Base-by-base conservation (phyloP, 2,797 vertebrate species). In the Rhinophrynus dorsalis region DNA sequence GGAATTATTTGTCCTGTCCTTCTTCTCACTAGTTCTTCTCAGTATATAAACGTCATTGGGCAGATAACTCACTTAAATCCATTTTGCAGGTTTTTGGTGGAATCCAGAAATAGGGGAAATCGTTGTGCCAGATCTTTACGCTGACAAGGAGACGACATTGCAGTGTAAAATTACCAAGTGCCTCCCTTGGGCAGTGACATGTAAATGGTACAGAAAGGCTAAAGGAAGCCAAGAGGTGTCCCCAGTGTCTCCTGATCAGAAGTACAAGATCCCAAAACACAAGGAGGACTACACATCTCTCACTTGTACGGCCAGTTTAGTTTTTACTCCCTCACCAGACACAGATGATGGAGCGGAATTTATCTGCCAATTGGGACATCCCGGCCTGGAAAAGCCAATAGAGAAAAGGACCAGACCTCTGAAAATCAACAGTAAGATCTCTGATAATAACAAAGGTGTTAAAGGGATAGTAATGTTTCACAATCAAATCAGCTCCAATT, bases 171-270 rank as follows among this genome's bases (percentile, higher is more conserved):
- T 68, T 24, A 2, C 3, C 15, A 3, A 23, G 1, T 47, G 38
- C 26, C 50, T 50, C 54, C 65, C 65, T 5, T 20, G 9, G 45
- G 13, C 0, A 13, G n/a, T 67, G 40, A 37, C 40, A 10, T 52
- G 58, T 13, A 21, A 2, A 2, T 68, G 65, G 65, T 48, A 35
- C 18, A 58, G 23, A 30, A 68, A 48, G 65, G 30, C 11, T 11
- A 50, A n/a, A 13, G 65, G 30, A 27, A n/a, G n/a, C 3, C 3
- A 27, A 23, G 18, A 32, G 8, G 30, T 40, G 7, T 0, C 12
- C 10, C 24, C 5, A 5, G 6, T 54, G 11, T 21, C 15, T 8
- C 0, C 1, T 3, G 3, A 10, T 33, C 11, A 5, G 1, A 50
- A 8, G 12, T 55, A 44, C 24, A 38, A 18, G 15, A 30, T 52